Conservation (phyloP, 2,113 vertebrate species). For the Cheirogaleus medius region DNA sequence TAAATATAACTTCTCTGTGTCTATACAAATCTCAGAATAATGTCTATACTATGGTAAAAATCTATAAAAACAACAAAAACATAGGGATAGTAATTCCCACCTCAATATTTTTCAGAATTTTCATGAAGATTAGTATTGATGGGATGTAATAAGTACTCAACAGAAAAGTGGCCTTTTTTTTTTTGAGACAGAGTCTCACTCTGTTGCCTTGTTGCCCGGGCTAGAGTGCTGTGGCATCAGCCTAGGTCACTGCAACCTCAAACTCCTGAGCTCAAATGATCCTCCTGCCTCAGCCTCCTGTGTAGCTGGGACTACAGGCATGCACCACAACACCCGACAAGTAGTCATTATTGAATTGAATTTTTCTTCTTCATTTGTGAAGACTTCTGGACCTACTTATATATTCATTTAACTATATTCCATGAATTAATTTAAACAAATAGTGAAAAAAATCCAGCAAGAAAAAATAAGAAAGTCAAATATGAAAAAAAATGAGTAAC, state of each 20-base stretch:
- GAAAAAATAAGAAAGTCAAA: neutral
- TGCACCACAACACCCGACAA: neutral
- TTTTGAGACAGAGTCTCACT: no score
- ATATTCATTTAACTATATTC: neutral
- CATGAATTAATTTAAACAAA: conserved; percentile 23
- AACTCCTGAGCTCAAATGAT: no score
- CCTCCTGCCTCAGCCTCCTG: no score
- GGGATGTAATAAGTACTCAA: neutral
- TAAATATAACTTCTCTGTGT: neutral
- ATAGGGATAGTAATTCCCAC: neutral
- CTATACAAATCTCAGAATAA: neutral
- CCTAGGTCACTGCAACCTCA: no score
- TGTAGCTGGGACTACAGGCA: no score
- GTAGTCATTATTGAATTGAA: neutral
- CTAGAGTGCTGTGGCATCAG: no score
- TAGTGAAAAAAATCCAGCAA: neutral
- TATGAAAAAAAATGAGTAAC: neutral
- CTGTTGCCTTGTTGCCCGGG: no score
- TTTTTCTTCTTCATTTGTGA: neutral
- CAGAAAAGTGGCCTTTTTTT: neutral
- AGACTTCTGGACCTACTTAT: neutral
- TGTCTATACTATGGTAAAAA: neutral
- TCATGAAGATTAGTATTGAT: neutral
- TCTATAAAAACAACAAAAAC: neutral
- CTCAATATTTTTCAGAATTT: conserved; percentile 11